Evolutionary conservation across 1,140 invertebrate genomes (phyloP), one percentile per base, ranked within the genome.

Genomic region (Nasonia giraulti): DNA sequence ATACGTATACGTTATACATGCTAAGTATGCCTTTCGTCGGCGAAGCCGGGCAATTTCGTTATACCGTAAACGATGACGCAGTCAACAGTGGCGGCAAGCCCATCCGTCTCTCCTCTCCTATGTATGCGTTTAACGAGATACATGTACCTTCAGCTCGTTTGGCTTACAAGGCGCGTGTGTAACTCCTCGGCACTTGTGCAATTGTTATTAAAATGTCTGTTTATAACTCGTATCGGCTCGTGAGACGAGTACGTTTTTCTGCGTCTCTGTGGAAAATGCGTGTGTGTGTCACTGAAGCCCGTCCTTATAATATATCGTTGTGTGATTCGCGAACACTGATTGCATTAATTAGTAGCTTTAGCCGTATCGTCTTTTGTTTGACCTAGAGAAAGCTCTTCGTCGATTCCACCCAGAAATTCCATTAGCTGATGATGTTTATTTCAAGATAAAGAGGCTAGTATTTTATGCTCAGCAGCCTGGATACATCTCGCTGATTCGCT

Each of bases 31-130:
- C 40, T 1, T 20, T 62, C 17, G 5, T 20, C 31, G 23, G 27
- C 12, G 68, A 71, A 71, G 68, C 68, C 68, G 10, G 12, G 68
- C 27, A 71, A 71, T 71, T 71, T 71, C 68, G 68, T 71, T 71
- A 71, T 71, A 71, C 27, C 68, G 68, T 71, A 71, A 31, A 31
- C 27, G 68, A 71, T 33, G 68, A 71, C 68, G 68, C 10, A 71
- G 8, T 33, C 10, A 71, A 71, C 68, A 71, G 68, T 31, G 33
- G 23, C 68, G 33, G 23, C 68, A 20, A 62, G 17, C 55, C 55
- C 1, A 62, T 62, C 55, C 4, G 4, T 7, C 55, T 55, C 14
- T n/a, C n/a, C n/a, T n/a, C 10, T 55, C 11, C 12, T 17, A 50
- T 55, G 2, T 55, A 7, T 7, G 17, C 6, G 14, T n/a, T 62